Evolutionary conservation across 1,140 invertebrate genomes (phyloP), one percentile per base, ranked within the genome.

Genomic region (Apis laboriosa): DNA sequence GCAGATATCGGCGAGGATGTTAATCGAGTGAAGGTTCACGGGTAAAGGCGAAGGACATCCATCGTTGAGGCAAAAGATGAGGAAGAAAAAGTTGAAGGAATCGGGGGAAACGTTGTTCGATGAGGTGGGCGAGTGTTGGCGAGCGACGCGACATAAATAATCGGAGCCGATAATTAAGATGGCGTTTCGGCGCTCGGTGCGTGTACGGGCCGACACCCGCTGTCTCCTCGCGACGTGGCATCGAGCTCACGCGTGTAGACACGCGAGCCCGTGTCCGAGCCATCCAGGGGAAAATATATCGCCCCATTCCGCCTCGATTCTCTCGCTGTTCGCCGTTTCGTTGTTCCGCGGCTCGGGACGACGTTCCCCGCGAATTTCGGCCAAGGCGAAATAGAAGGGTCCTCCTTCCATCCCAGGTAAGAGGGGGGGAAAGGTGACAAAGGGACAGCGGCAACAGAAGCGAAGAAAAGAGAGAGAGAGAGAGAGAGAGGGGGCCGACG

Each of bases 121-220:
- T 24, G 24, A 24, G 24, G 34, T 43, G 34, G 61, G n/a, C 51
- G 28, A 64, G n/a, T 55, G 49, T 53, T 55, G 64, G 19, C 51
- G 51, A 34, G 28, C 56, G 71, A 63, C 70, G 63, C 49, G 72
- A 49, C 78, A 88, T 91, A 91, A 92, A 92, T 92, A 91, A 91
- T 88, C 73, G 68, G 61, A 71, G 67, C 77, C 80, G 89, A 91
- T 92, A 92, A 92, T 92, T 92, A 91, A 92, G 91, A 92, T 83
- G 84, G 76, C 83, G 75, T 81, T 89, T 90, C 86, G 88, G 78
- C 80, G 80, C 84, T 79, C 77, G 80, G 80, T 87, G 88, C 86
- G 87, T 85, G 88, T 81, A 86, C 87, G 66, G 78, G 79, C 79
- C 83, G 88, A 82, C 88, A 90, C 88, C 92, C 84, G 90, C 92